Base-by-base conservation (phyloP, 2,888 invertebrate species). In the Nebria salina region DNA sequence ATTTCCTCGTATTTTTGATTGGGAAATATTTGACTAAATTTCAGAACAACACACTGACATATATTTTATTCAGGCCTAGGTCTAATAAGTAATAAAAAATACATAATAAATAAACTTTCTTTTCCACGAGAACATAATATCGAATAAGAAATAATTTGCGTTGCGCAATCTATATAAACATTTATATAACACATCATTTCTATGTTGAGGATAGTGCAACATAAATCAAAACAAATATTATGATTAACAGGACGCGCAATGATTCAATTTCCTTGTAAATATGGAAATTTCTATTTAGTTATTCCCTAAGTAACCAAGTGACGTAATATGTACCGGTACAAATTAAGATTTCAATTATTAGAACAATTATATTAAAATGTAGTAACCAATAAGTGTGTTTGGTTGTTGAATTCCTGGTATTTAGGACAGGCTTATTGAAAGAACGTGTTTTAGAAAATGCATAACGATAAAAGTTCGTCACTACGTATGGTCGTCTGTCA, bases 371-470 rank as follows among this genome's bases (percentile, higher is more conserved):
- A 4, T 1, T 4, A 34, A 34, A 4, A 34, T 34, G 34, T 34
- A 34, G 20, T 1, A 20, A 20, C 20, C 20, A 20, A 20, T 20
- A 43, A 43, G 54, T 54, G 54, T 54, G 8, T 54, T 54, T 54
- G 54, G 54, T 13, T 54, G 54, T 54, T 54, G 54, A 54, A 54
- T 54, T 54, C 54, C 7, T 54, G 54, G 54, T 54, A 54, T 54
- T 54, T 54, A 54, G 54, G 54, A 54, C 54, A 54, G 11, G 2
- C 11, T 54, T 11, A 54, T 54, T 54, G 7, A 54, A 1, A 54
- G 54, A 54, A 54, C 54, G 54, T 54, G 54, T 54, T 54, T 54
- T 54, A 54, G 54, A 54, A 54, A 54, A 54, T 54, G 54, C 54
- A 54, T 54, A 54, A 54, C 54, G 54, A 54, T 54, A 54, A 54